Evolutionary conservation across 1,140 invertebrate genomes (phyloP), one percentile per base, ranked within the genome.

Genomic region (Caenorhabditis inopinata): DNA sequence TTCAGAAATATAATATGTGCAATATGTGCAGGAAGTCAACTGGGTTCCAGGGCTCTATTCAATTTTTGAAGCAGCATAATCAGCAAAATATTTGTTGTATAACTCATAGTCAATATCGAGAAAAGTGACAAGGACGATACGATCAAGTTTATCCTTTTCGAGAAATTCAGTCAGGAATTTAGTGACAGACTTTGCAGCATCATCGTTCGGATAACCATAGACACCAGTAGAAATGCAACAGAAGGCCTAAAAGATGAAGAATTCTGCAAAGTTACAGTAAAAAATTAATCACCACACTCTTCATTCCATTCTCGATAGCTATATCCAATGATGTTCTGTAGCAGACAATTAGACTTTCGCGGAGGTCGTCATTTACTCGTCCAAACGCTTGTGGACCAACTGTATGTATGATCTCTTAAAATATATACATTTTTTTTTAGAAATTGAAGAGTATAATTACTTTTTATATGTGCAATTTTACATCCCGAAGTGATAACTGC

Each of bases 201-300:
- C 80, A 2, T 81, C 75, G 27, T 81, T 81, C 2, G 74, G 74
- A 77, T 81, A 81, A 1, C 80, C 80, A n/a, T 81, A 81, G 12
- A 81, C 78, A 32, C 80, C 80, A 16, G 80, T 81, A 21, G 74
- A 73, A 27, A 81, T 81, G 45, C 80, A 81, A 25, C 74, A 78
- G 76, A 81, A 81, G 3, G 80, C 80, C 80, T 81, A 25, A 32
- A 47, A 48, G 23, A 18, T 1, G 1, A 75, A 14, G 2, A 25
- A 25, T 7, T 9, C 0, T n/a, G n/a, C 21, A 75, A 42, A 32
- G 21, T 18, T 48, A 5, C 62, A 18, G 14, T 6, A 14, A 14
- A 29, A 46, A n/a, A n/a, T 35, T 11, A 62, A 48, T 42, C 18
- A 76, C 74, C 3, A 81, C 32, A 14, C 29, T 75, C n/a, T 49